phyloP scores from a whole-genome alignment of 2,797 vertebrate species.

The Pseudochirops corinnae region DNA sequence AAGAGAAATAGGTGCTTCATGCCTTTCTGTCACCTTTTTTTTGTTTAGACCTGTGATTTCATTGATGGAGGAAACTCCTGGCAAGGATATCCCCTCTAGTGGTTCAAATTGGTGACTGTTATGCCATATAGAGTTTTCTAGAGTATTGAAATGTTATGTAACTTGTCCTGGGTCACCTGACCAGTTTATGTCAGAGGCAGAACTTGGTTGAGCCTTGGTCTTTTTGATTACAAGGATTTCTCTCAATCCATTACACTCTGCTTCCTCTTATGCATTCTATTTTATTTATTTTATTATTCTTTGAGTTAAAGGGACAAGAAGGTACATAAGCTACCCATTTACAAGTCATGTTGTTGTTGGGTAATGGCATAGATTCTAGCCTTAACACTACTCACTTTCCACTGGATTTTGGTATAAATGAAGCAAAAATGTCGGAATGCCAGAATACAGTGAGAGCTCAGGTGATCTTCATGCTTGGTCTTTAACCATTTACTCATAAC shows the following conservation, averaged over 20 bases:
- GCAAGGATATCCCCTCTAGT: background rate
- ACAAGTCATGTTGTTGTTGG: background rate
- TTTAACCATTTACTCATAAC: conserved; percentile 17
- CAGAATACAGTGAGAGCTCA: conserved; percentile 54
- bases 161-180: background rate
- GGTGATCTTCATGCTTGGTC: conserved; percentile 40
- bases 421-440: background rate
- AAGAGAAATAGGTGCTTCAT: conserved; percentile 6
- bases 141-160: background rate
- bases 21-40: conserved; percentile 1
- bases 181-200: background rate
- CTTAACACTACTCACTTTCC: conserved; percentile 19
- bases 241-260: background rate
- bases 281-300: conserved; percentile 4
- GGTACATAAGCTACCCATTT: conserved; percentile 10
- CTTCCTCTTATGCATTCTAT: background rate
- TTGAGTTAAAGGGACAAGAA: conserved; percentile 45
- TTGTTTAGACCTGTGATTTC: background rate
- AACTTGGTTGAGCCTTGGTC: background rate
- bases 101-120: background rate
- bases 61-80: background rate
- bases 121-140: background rate
- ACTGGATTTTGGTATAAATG: conserved; percentile 37
- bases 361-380: conserved; percentile 3
- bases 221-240: background rate